phyloP scores from a whole-genome alignment of 2,797 vertebrate species.

The Tachyglossus aculeatus region DNA sequence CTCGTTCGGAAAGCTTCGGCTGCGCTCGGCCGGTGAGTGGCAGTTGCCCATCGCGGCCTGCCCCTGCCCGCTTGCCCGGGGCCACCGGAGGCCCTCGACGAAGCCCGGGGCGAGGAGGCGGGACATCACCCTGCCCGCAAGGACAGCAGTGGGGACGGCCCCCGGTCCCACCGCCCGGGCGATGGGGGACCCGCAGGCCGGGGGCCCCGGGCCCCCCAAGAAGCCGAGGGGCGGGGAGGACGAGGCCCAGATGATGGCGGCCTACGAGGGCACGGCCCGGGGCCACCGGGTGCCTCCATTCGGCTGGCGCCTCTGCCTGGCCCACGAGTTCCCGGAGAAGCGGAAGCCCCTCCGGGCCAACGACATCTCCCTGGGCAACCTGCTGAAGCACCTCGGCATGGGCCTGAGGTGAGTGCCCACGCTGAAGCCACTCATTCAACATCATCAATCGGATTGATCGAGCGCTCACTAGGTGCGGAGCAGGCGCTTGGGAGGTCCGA shows the following conservation, averaged over 20 bases:
- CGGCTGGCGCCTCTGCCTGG: constrained; percentile 93
- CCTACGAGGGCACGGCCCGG: constrained; percentile 80
- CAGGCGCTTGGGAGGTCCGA: too few species aligned
- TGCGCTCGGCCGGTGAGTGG: fast-evolving
- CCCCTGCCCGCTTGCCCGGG: fast-evolving
- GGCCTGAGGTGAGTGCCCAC: constrained; percentile 81
- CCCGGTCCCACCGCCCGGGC: background rate
- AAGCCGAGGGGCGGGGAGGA: constrained; percentile 17
- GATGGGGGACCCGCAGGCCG: constrained; percentile 35
- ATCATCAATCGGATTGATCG: too few species aligned
- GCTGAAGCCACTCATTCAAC: background rate
- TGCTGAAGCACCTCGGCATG: constrained; percentile 84
- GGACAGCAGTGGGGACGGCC: too few species aligned
- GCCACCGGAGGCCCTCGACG: background rate
- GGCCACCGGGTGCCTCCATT: constrained; percentile 82
- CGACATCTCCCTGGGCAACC: constrained; percentile 82
- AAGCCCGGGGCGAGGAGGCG: background rate
- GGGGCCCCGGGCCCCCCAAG: background rate
- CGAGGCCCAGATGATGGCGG: constrained; percentile 79
- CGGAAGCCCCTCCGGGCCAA: constrained; percentile 88
- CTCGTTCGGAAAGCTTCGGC: too few species aligned
- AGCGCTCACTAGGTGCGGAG: too few species aligned
- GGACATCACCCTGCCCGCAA: background rate
- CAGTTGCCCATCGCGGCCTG: too few species aligned
- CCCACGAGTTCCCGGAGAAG: constrained; percentile 91